Base-by-base conservation (phyloP, 2,113 vertebrate genomes). In the Aegotheles bennettii region DNA sequence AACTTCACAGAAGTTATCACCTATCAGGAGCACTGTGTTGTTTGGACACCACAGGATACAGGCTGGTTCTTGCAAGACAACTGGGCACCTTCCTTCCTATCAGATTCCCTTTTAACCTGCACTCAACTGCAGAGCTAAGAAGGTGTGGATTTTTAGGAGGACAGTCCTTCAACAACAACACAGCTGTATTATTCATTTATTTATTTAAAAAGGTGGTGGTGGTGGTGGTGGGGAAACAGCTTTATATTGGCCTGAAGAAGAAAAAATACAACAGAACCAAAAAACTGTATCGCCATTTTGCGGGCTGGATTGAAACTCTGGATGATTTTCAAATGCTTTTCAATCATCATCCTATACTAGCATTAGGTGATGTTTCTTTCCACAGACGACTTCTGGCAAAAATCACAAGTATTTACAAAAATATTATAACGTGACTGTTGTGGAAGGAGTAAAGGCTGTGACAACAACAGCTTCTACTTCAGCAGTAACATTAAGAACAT, bases 1-100 rank as follows among this genome's bases (percentile, higher is more conserved):
- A 92, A 51, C 50, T 45, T 51, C 43, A 79, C 3, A 13, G 28
- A 54, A 40, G 6, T 35, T 85, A 83, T 64, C 33, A 68, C 12
- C 14, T 33, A 20, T 43, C 26, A 63, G 36, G 28, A 90, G 23
- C 50, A 57, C 17, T 7, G 19, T 0, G 3, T 19, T 1, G 2
- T n/a, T 15, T 36, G 40, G 19, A 78, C 45, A 43, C 9, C 8
- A 31, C 2, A 28, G 63, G 35, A 61, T 10, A 64, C 5, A 59
- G 0, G 0, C 10, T 1, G 1, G n/a, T 18, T 54, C 50, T 28
- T 77, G 24, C 23, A 79, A 57, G 25, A 60, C 38, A 82, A 35
- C 19, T 2, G 7, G 84, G 1, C 29, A 45, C 15, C 38, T 84
- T 19, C 26, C 29, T 60, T 79, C 53, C 18, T 51, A 38, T 38